phyloP scores from a whole-genome alignment of 2,888 invertebrate genomes.

The Notodonta dromedarius region DNA sequence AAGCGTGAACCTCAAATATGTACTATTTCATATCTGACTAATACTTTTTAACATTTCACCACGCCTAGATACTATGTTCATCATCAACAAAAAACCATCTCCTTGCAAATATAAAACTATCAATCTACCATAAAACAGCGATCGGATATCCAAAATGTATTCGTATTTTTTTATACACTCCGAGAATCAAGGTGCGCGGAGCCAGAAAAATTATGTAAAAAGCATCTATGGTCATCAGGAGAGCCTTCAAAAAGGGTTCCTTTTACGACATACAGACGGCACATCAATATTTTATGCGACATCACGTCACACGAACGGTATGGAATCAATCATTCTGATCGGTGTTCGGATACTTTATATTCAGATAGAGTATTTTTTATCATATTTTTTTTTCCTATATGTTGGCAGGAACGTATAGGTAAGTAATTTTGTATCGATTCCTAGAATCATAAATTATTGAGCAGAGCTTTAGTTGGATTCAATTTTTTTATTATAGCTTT shows the following conservation, averaged over 20 bases:
- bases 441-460: too few relatives aligned
- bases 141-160: constrained; percentile 23
- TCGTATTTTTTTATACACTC: constrained; percentile 28
- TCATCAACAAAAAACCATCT: constrained; percentile 12
- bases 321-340: constrained; percentile 57
- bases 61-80: constrained; percentile 10
- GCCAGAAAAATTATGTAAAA: constrained; percentile 73
- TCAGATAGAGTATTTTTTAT: constrained; percentile 57
- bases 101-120: constrained; percentile 10
- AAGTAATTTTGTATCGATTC: background rate
- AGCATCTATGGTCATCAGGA: constrained; percentile 61
- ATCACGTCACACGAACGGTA: constrained; percentile 46
- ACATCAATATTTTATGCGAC: constrained; percentile 54
- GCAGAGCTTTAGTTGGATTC: too few relatives aligned
- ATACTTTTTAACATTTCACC: background rate
- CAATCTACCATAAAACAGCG: constrained; percentile 5
- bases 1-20: too few relatives aligned
- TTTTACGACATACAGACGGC: constrained; percentile 54
- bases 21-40: too few relatives aligned
- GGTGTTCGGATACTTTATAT: constrained; percentile 59
- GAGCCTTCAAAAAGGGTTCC: constrained; percentile 30
- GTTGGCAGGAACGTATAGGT: background rate
- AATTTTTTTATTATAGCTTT: too few relatives aligned
- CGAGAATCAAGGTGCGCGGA: constrained; percentile 69
- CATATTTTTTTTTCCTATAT: background rate